Evolutionary conservation across 2,888 invertebrate species (phyloP), one percentile per base, ranked within the genome.

Genomic region (Diarsia brunnea): DNA sequence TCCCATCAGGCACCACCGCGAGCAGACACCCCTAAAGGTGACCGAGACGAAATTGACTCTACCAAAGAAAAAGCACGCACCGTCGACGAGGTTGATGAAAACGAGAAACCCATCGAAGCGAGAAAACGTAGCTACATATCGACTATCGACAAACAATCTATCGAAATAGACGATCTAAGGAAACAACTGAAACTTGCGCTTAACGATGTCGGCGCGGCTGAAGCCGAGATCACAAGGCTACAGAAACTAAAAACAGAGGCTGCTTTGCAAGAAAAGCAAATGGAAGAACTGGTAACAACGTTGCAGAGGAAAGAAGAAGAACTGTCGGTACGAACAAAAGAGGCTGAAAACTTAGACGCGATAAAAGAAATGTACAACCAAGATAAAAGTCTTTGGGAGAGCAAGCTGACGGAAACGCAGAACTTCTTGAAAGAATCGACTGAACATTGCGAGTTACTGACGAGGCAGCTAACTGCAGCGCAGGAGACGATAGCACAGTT

Each of bases 221-320:
- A 98, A 94, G 97, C 98, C 81, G 98, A 98, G 91, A 97, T 98
- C 81, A 97, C 97, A 71, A 97, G 98, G 88, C 94, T 98, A 80
- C 97, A 98, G 65, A 98, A 98, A 92, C 93, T 97, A 64, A 97
- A 98, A 93, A 96, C 97, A 47, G 98, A 98, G 88, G 97, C 98
- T 69, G 97, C 97, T 69, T 95, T 97, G 81, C 97, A 98, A 82
- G 98, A 98, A 90, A 97, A 97, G 88, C 97, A 98, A 91, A 97
- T 98, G 95, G 98, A 98, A 85, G 98, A 98, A 87, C 94, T 98
- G 82, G 97, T 98, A 61, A 97, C 97, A 63, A 97, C 97, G n/a
- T 95, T 98, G 76, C 98, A 98, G 90, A 97, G 97, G 89, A 98
- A 98, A 80, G 98, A 98, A 91, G 97, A 98, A 85, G 98, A 98